These are phyloP conservation scores for Polylopha cassiicola DNA, from an alignment of 2,888 invertebrate species.

Conservation along the genomic window DNA sequence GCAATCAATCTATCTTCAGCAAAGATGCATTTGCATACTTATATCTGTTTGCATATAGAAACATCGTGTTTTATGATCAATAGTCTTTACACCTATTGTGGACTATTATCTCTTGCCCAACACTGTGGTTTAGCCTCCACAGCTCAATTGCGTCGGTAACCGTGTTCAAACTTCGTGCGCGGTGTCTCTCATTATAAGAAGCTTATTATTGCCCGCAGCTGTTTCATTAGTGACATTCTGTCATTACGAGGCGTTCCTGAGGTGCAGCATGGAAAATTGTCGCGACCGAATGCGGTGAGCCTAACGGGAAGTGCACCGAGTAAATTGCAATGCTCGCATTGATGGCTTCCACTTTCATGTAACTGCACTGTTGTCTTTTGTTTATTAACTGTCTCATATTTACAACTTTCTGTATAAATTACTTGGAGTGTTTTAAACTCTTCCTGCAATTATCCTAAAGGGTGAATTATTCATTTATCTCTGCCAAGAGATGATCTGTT, in stretches of 20 bases:
- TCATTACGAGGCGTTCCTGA: slow-evolving; percentile 51
- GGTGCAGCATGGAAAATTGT: slow-evolving; percentile 43
- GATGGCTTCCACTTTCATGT: slow-evolving; percentile 40
- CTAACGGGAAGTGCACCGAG: slow-evolving; percentile 57
- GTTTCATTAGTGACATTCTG: slow-evolving; percentile 58
- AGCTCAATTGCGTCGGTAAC: slow-evolving; percentile 30
- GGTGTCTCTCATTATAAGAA: slow-evolving; percentile 52
- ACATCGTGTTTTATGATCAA: slow-evolving; percentile 21
- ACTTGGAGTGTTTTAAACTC: slow-evolving; percentile 3
- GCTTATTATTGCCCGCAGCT: slow-evolving; percentile 45
- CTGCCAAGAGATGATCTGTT: slow-evolving; percentile 4
- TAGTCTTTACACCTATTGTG: slow-evolving; percentile 16
- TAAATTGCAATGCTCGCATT: slow-evolving; percentile 57
- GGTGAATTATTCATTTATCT: slow-evolving; percentile 6
- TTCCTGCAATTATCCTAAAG: slow-evolving; percentile 4
- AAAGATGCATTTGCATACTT: slow-evolving; percentile 21
- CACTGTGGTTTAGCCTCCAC: slow-evolving; percentile 33
- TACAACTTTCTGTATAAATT: slow-evolving; percentile 2
- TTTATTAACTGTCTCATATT: slow-evolving; percentile 1
- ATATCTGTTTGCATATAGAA: slow-evolving; percentile 22
- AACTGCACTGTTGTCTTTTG: not conserved
- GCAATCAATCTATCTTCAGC: slow-evolving; percentile 16
- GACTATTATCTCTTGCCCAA: slow-evolving; percentile 31
- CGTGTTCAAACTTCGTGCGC: slow-evolving; percentile 42
- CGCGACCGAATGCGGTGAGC: slow-evolving; percentile 51